These are phyloP conservation scores for Leptobrachium leishanense DNA, from an alignment of 2,113 vertebrate species.

Conservation along the genomic window DNA sequence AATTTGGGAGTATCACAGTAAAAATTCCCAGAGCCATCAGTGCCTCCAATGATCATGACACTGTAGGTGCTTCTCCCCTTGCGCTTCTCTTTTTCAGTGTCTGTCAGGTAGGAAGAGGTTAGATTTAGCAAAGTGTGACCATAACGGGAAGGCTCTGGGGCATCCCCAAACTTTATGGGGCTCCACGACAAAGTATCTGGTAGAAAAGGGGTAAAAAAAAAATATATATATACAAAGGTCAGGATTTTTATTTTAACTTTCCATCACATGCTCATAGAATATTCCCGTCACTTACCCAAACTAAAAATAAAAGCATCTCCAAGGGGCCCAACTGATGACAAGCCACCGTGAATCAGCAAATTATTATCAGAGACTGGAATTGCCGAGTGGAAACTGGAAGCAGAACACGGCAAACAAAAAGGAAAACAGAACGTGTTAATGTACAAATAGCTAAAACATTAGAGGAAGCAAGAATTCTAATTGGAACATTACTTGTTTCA, in stretches of 20 bases:
- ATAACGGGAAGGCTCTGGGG: slow-evolving; percentile 72
- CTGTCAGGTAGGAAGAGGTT: slow-evolving; percentile 43
- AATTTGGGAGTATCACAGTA: slow-evolving; percentile 74
- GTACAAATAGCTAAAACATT: too few relatives aligned
- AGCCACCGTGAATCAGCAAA: slow-evolving; percentile 82
- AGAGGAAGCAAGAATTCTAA: too few relatives aligned
- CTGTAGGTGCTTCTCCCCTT: slow-evolving; percentile 53
- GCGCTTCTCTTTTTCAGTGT: slow-evolving; percentile 54
- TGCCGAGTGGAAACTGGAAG: slow-evolving; percentile 80
- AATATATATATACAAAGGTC: too few relatives aligned
- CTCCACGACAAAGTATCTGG: slow-evolving; percentile 79
- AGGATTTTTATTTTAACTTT: too few relatives aligned
- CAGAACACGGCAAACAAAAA: neutral
- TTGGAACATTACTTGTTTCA: too few relatives aligned
- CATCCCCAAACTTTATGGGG: slow-evolving; percentile 61
- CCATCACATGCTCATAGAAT: neutral
- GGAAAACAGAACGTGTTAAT: too few relatives aligned
- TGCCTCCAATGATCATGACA: slow-evolving; percentile 80
- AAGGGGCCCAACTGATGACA: slow-evolving; percentile 74
- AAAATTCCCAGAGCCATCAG: slow-evolving; percentile 74
- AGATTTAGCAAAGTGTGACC: slow-evolving; percentile 77
- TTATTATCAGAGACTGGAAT: slow-evolving; percentile 74
- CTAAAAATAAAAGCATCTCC: slow-evolving; percentile 77
- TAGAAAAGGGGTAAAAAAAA: slow-evolving; percentile 27
- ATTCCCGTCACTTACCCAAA: slow-evolving; percentile 64